A percentile compares a stretch with the other conserved stretches of the same genome.
These are phyloP conservation scores for Elymnias hypermnestra DNA, from an alignment of 1,140 invertebrate genomes.

Conservation along the genomic window DNA sequence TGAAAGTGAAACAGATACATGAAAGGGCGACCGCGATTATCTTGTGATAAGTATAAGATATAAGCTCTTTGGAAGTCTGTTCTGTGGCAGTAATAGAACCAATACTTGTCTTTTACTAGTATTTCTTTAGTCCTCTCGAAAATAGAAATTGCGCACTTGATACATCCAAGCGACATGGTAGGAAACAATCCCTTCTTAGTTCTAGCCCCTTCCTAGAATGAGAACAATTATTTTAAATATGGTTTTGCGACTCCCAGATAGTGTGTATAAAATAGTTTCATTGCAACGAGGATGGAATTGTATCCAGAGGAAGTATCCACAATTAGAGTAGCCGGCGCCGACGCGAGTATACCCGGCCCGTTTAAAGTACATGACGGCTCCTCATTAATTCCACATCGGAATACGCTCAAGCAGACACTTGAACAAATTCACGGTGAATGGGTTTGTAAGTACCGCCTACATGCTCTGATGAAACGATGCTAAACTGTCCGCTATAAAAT, in stretches of 20 bases:
- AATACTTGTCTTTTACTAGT: too few species aligned
- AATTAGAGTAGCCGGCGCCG: slow-evolving; percentile 60
- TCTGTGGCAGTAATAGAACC: too few species aligned
- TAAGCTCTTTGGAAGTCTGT: too few species aligned
- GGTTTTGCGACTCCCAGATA: too few species aligned
- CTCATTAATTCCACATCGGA: slow-evolving; percentile 37
- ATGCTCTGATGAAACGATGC: slow-evolving; percentile 1
- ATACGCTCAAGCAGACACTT: slow-evolving; percentile 17
- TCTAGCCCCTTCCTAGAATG: too few species aligned
- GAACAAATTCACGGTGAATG: slow-evolving; percentile 16
- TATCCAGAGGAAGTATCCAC: slow-evolving; percentile 33
- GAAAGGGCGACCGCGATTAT: too few species aligned
- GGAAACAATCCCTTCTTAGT: slow-evolving; percentile 24
- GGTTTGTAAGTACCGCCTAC: slow-evolving; percentile 3
- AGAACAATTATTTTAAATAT: too few species aligned
- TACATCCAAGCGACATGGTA: too few species aligned
- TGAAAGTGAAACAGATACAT: slow-evolving; percentile 66
- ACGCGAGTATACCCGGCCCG: slow-evolving; percentile 44
- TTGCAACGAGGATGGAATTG: not conserved
- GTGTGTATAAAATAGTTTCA: too few species aligned
- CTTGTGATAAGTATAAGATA: too few species aligned
- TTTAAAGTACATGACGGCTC: slow-evolving; percentile 35
- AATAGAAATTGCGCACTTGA: too few species aligned
- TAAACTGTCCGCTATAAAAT: not conserved
- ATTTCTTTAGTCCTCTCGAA: too few species aligned